phyloP scores from a whole-genome alignment of 2,113 vertebrate species.

The Psettodes erumei region DNA sequence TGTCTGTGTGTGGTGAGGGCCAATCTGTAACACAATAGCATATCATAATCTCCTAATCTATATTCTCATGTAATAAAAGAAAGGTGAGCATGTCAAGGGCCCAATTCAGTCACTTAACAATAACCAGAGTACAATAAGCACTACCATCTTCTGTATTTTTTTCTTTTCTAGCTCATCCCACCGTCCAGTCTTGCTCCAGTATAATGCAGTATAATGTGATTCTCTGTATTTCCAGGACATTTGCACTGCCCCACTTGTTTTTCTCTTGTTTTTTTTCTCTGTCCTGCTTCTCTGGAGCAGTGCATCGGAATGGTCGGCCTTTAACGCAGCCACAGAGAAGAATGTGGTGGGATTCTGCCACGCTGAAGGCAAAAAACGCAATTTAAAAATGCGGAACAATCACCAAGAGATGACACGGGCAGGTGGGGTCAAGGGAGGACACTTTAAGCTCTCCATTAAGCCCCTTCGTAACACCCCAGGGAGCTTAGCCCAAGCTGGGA shows the following conservation, averaged over 20 bases:
- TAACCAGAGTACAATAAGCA: slow-evolving; percentile 2
- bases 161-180: neutral
- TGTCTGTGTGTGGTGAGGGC: neutral
- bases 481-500: slow-evolving; percentile 28
- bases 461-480: slow-evolving; percentile 19
- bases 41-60: neutral
- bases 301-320: neutral
- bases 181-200: neutral
- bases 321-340: slow-evolving; percentile 10
- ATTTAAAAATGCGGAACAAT: slow-evolving; percentile 68
- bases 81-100: neutral
- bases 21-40: neutral
- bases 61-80: slow-evolving; percentile 11
- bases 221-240: slow-evolving; percentile 4
- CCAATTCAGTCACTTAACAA: slow-evolving; percentile 12
- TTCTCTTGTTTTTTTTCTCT: no score
- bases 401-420: slow-evolving; percentile 37
- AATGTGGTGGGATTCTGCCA: slow-evolving; percentile 22
- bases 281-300: neutral
- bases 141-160: neutral
- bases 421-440: slow-evolving; percentile 40
- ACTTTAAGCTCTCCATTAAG: slow-evolving; percentile 52
- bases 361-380: slow-evolving; percentile 48
- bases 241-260: neutral
- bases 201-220: slow-evolving; percentile 6